Base-by-base conservation (phyloP, 2,888 invertebrate genomes). In the Antheraea assamensis region DNA sequence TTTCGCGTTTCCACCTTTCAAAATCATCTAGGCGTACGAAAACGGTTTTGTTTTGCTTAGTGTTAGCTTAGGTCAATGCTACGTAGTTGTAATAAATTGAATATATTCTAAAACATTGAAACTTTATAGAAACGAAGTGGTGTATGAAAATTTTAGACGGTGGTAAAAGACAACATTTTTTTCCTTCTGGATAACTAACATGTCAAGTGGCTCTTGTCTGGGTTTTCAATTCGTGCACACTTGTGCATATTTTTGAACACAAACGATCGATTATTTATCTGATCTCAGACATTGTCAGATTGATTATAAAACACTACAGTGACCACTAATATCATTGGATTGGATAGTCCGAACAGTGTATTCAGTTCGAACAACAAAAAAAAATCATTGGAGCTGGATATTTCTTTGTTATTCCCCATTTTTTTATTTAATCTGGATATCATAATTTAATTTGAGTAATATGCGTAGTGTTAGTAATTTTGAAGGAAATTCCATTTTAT, bases 1-100 rank as follows among this genome's bases (percentile, higher is more conserved):
- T 83, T 84, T 84, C 80, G 81, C 85, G 79, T 76, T 64, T 79
- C 80, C 77, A 81, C 81, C 79, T 83, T 81, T 84, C 80, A 80
- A 77, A 81, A 75, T 76, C 72, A 66, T 73, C 74, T 72, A 76
- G 73, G 72, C 66, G 75, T 73, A 76, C 70, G 64, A 74, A 80
- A 71, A 74, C 61, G 68, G 73, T 64, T 76, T 58, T 58, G 64
- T 70, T 73, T 55, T 19, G 73, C 73, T 70, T 64, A 47, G 35
- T 70, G 42, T 30, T 52, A 35, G 31, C 71, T 21, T 30, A 52
- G 31, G 71, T 71, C 73, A 70, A 64, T 49, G 64, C 64, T 58
- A 42, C 52, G 64, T 66, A 66, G 30, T 30, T 19, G 30, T 52
- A 27, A 64, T 64, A 27, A 64, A 64, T 64, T 15, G 15, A 64